Evolutionary conservation across 2,113 vertebrate species (phyloP), one percentile per base, ranked within the genome.

Genomic region (Marmota flaviventris): DNA sequence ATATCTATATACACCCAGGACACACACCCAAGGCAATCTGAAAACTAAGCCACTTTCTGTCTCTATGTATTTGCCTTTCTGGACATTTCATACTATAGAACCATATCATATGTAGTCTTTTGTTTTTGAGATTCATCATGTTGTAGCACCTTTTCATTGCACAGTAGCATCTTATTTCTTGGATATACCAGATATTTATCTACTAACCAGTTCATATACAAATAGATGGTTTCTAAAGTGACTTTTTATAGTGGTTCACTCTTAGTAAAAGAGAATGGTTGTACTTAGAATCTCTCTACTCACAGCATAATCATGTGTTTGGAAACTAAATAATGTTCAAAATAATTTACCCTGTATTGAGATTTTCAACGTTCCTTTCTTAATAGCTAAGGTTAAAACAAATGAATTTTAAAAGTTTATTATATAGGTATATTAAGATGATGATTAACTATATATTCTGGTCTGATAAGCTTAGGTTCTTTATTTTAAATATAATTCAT

Each of bases 401-500:
- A 73, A 75, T 32, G 17, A 84, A 73, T n/a, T 63, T 63, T 27
- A 16, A 65, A 56, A 91, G 9, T 61, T 48, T 72, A 4, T 85
- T 79, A 18, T 84, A 5, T 5, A 86, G 42, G 2, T 83, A n/a
- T 72, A 29, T 76, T 81, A 51, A 92, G 6, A 1, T 72, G 8
- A 22, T 85, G 2, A 24, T 37, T 73, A 81, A 79, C 53, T 12
- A 42, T 14, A 65, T 79, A 91, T 7, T 84, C 5, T 89, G 83
- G 11, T 9, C 45, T 78, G 4, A 51, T n/a, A 81, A 82, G 7
- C 27, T 42, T 51, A 91, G 37, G 11, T 48, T 67, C 53, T 39
- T 79, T 92, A 48, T 78, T 77, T 89, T 39, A 72, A 89, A 42
- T 82, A 91, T 65, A 93, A 56, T n/a, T 25, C 34, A 67, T 14